Evolutionary conservation across 2,888 invertebrate species (phyloP).

Genomic region (Schrankia costaestrigalis): DNA sequence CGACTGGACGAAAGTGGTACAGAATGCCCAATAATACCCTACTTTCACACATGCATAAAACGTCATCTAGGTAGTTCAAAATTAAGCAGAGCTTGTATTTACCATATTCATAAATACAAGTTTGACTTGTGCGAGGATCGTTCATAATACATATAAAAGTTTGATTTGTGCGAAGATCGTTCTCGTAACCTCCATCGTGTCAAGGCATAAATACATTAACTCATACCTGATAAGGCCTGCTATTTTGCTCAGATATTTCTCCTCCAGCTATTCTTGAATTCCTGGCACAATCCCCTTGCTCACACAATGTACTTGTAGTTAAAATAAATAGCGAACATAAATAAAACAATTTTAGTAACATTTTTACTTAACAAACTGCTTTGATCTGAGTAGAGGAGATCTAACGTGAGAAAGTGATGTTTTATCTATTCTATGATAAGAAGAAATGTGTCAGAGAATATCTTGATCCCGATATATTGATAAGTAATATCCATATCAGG

Average conservation of each 20-base stretch:
- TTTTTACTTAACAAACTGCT: conserved; percentile 20
- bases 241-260: conserved; percentile 45
- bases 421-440: conserved; percentile 23
- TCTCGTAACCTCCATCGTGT: too few relatives aligned
- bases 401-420: conserved; percentile 40
- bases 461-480: conserved; percentile 16
- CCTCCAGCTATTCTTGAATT: conserved; percentile 53
- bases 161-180: too few relatives aligned
- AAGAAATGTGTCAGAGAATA: conserved; percentile 18
- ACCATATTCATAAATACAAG: too few relatives aligned
- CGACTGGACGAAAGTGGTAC: too few relatives aligned
- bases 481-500: conserved; percentile 23
- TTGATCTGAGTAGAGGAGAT: not conserved
- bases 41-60: too few relatives aligned
- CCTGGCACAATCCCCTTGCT: conserved; percentile 34
- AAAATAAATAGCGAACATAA: conserved; percentile 39
- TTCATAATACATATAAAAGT: too few relatives aligned
- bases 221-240: conserved; percentile 69
- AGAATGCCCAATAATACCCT: too few relatives aligned
- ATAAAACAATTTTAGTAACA: conserved; percentile 41
- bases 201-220: conserved; percentile 8
- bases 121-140: too few relatives aligned
- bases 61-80: too few relatives aligned
- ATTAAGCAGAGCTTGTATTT: too few relatives aligned
- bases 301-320: conserved; percentile 39